A percentile compares a stretch with the other conserved stretches of the same genome.
phyloP scores from a whole-genome alignment of 2,113 vertebrate species.

The Odocoileus virginianus region DNA sequence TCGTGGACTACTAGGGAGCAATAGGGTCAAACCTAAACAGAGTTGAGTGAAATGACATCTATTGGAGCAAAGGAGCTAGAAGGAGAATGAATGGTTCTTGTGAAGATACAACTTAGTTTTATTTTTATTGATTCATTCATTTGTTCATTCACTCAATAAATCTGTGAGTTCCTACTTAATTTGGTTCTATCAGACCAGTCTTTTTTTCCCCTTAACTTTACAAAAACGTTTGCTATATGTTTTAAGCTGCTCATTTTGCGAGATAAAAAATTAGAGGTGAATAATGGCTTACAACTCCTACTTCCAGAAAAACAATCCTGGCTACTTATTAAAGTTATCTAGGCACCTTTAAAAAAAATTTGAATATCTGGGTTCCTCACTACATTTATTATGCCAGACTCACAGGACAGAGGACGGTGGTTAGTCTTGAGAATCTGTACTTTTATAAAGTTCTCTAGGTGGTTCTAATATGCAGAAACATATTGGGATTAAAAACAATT shows the following conservation, averaged over 20 bases:
- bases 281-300: background rate
- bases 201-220: background rate
- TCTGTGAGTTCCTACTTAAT: background rate
- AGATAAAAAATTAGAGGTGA: background rate
- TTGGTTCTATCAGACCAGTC: background rate
- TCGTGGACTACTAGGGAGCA: background rate
- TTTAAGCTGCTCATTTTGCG: background rate
- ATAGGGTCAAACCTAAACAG: background rate
- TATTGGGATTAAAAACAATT: background rate
- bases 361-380: background rate
- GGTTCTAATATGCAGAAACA: background rate
- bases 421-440: background rate
- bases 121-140: background rate
- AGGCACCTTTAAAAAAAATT: background rate
- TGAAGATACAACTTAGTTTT: background rate
- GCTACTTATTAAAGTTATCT: background rate
- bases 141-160: background rate
- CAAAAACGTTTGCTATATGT: background rate
- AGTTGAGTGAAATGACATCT: background rate
- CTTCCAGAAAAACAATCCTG: background rate
- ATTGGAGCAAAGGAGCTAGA: background rate
- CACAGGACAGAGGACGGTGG: background rate
- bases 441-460: background rate
- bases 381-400: background rate
- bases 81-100: background rate